Conservation (phyloP, 2,113 vertebrate species). For the Silurus meridionalis region DNA sequence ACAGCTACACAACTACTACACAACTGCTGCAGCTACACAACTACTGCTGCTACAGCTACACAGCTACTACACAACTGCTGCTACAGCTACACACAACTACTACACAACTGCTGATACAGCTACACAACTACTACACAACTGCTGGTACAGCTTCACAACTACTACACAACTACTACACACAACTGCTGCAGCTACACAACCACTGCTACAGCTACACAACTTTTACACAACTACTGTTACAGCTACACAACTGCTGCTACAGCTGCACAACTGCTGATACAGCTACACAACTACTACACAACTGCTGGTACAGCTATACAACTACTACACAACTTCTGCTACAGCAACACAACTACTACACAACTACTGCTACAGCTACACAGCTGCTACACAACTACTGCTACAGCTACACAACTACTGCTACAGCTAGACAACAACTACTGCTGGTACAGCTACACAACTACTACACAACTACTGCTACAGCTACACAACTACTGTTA, state of each 20-base stretch:
- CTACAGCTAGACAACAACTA: neutral
- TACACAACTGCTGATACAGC: neutral
- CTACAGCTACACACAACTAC: neutral
- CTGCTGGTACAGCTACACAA: neutral
- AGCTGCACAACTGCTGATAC: neutral
- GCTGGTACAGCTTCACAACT: neutral
- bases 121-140: neutral
- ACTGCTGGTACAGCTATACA: neutral
- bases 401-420: neutral
- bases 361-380: neutral
- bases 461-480: neutral
- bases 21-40: neutral
- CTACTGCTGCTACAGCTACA: neutral
- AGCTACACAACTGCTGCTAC: neutral
- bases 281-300: neutral
- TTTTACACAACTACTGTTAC: neutral
- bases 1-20: neutral
- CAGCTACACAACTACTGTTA: neutral
- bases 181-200: neutral
- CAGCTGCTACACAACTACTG: neutral
- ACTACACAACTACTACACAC: neutral
- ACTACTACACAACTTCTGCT: neutral
- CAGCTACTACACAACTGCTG: neutral
- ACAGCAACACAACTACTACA: neutral
- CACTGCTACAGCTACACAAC: neutral